Base-by-base conservation (phyloP, 1,140 invertebrate genomes). In the Drosophila truncata region DNA sequence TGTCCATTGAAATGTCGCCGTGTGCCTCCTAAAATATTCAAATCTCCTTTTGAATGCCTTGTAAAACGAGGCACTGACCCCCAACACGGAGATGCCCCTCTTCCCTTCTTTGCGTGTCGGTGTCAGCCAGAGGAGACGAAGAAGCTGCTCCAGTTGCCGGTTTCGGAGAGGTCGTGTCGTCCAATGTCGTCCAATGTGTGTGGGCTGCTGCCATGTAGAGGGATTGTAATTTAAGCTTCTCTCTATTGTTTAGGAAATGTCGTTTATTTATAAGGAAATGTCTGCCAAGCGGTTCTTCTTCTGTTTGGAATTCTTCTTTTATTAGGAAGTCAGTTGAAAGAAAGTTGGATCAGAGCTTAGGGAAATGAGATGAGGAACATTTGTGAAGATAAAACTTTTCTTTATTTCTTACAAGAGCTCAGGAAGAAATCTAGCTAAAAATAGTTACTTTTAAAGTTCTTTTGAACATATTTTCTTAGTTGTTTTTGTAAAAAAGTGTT, bases 11-110 rank as follows among this genome's bases (percentile, higher is more conserved):
- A 87, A 87, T 88, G 85, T 90, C 85, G 69, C 69, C 73, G 41
- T 61, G 72, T 64, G 72, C 42, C 85, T 71, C 73, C 78, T 88
- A 84, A 88, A 88, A 88, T 88, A 88, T 88, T 87, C 85, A 88
- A 88, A 88, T 80, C 85, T 90, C 66, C 80, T 88, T 81, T 84
- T 84, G 86, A 90, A 84, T 78, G 87, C 80, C 85, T 85, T 90
- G 78, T 81, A 90, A 67, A 88, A 57, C 81, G 63, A 79, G 66
- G 81, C 85, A 79, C 66, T 88, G 85, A 90, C 85, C 85, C 81
- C 85, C 65, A 84, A 64, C 73, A 57, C 60, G 50, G 23, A 33
- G 29, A 20, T 52, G 7, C 35, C 39, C 41, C 10, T 33, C 5
- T 27, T 4, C 47, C 13, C 18, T 71, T 52, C 44, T 9, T 31